Evolutionary conservation across 1,140 invertebrate genomes (phyloP), one percentile per base, ranked within the genome.

Genomic region (Pseudomyrmex dendroicus): DNA sequence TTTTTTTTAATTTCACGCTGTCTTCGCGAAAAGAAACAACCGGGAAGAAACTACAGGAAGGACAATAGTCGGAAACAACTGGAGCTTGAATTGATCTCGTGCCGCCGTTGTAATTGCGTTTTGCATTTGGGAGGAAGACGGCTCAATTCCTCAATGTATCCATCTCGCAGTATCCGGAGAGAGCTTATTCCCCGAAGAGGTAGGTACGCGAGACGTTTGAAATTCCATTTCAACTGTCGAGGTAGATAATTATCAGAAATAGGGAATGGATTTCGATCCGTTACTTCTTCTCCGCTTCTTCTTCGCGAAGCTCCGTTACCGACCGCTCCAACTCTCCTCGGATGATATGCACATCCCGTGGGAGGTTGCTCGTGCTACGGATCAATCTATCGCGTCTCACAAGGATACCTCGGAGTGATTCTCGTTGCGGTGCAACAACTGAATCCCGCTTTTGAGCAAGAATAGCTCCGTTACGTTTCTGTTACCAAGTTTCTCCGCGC

Each of bases 381-480:
- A 59, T 59, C 70, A 78, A 59, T 78, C 66, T 59, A 48, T 35
- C 20, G 10, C 48, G 54, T 15, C 68, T 78, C 17, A 35, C 35
- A 44, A 78, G 54, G 17, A 78, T 78, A 17, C 64, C 10, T 78
- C 68, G 13, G 15, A 70, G 46, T 68, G 48, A 78, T 70, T 78
- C 64, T 57, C 20, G 54, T 10, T 44, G 48, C 13, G n/a, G 2
- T 52, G 2, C 35, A 46, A 8, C 15, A 70, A 78, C 59, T 78
- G 20, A 25, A 70, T 70, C 54, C 64, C 25, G 17, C 5, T 17
- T 66, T 56, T 57, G 17, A 57, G 46, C 48, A 63, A 52, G 22
- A 12, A 15, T 59, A 57, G 20, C 35, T 46, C 20, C 57, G 15
- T 22, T 5, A 5, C 8, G 13, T 46, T 77, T 5, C 35, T 7